Evolutionary conservation across 2,888 invertebrate genomes (phyloP).

Genomic region (Leuctra nigra): DNA sequence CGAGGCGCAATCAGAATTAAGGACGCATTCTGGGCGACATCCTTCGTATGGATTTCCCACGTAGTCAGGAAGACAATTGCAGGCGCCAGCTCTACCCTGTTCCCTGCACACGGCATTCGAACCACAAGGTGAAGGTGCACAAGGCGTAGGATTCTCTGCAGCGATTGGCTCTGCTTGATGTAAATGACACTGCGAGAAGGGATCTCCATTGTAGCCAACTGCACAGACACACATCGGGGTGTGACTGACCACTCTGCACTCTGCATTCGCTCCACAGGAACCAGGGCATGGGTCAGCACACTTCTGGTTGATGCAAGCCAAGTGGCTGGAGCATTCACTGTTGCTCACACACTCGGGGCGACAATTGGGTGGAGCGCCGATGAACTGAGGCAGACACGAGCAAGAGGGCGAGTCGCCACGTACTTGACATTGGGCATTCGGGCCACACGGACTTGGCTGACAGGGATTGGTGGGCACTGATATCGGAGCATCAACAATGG

Average conservation of each 20-base stretch:
- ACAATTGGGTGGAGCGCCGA: slow-evolving; percentile 61
- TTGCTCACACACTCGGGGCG: slow-evolving; percentile 48
- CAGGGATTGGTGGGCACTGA: slow-evolving; percentile 32
- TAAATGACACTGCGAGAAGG: slow-evolving; percentile 35
- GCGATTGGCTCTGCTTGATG: slow-evolving; percentile 40
- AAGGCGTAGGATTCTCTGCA: slow-evolving; percentile 48
- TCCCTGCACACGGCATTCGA: slow-evolving; percentile 38
- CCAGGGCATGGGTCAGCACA: slow-evolving; percentile 60
- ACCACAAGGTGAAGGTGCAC: slow-evolving; percentile 45
- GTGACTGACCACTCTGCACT: slow-evolving; percentile 37
- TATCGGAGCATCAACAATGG: slow-evolving; percentile 39
- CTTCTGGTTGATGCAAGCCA: slow-evolving; percentile 39
- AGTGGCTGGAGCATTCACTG: slow-evolving; percentile 40
- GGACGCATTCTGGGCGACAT: slow-evolving; percentile 47
- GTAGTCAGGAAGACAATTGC: slow-evolving; percentile 43
- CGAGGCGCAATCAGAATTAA: slow-evolving; percentile 50
- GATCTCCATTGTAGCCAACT: slow-evolving; percentile 39
- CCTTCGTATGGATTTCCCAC: slow-evolving; percentile 36
- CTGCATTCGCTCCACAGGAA: slow-evolving; percentile 38
- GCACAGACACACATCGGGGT: slow-evolving; percentile 40
- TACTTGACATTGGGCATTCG: slow-evolving; percentile 52
- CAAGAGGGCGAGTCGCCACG: slow-evolving; percentile 51
- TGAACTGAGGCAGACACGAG: slow-evolving; percentile 51
- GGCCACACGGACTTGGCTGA: slow-evolving; percentile 49
- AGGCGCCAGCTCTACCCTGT: slow-evolving; percentile 41